Evolutionary conservation across 1,140 invertebrate genomes (phyloP), one percentile per base, ranked within the genome.

Genomic region (Drosophila carrolli): DNA sequence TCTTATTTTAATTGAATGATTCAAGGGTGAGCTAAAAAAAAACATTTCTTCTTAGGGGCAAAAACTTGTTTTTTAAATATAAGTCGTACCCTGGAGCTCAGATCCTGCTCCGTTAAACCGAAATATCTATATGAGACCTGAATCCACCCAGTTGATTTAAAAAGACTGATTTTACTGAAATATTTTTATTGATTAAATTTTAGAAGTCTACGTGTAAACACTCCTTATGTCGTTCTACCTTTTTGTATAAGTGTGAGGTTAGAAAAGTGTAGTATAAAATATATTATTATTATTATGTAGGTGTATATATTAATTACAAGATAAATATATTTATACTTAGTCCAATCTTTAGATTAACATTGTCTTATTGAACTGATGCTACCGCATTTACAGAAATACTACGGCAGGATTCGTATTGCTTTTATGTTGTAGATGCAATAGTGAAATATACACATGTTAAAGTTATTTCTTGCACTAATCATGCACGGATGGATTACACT

Each of bases 261-360:
- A 27, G 37, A 66, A 73, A 75, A 62, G 29, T 61, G 50, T 74
- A 35, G 54, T 75, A 75, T 66, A 75, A 75, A 75, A 75, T 75
- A 75, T 75, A 74, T 68, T 51, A 37, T 37, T 37, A 29, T 19
- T 50, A 41, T 65, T 35, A 47, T 50, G 19, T 46, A 46, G 19
- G 35, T 66, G 32, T 66, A 37, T 75, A 58, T 58, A 60, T 35
- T 70, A 51, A 59, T 50, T 70, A 58, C 50, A 63, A 57, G 19
- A 58, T 75, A 46, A 40, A 63, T 63, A 41, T 65, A 63, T 47
- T 44, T 55, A 66, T 44, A 35, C n/a, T 62, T 65, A 50, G 10
- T 50, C 4, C 19, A 60, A 51, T 56, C 51, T 35, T 37, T 56
- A 41, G 56, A 32, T 41, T 35, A 66, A 41, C 27, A 32, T 4